phyloP scores from a whole-genome alignment of 1,140 invertebrate genomes.

The Aphidius ervi region DNA sequence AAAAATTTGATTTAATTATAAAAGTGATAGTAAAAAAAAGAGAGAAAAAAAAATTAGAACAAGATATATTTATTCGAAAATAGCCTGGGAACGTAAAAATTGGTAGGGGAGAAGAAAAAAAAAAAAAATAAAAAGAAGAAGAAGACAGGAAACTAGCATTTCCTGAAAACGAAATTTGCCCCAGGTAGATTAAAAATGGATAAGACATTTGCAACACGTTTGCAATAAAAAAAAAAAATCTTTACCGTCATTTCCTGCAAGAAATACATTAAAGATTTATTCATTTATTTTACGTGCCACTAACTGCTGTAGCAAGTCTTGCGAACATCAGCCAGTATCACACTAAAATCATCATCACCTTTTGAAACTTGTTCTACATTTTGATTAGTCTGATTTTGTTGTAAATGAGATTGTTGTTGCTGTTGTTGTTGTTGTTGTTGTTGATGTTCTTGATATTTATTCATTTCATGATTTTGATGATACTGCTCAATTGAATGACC shows the following conservation, averaged over 20 bases:
- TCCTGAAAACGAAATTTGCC: constrained; percentile 20
- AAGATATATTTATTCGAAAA: constrained; percentile 6
- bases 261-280: neutral
- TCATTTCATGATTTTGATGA: constrained; percentile 42
- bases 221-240: neutral
- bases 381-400: constrained; percentile 37
- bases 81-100: constrained; percentile 6
- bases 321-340: constrained; percentile 76
- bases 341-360: constrained; percentile 77
- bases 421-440: constrained; percentile 48
- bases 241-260: constrained; percentile 11
- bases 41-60: too few relatives aligned
- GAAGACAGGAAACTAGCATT: constrained; percentile 19
- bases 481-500: constrained; percentile 45
- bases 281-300: constrained; percentile 27
- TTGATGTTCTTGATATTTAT: constrained; percentile 51
- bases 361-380: constrained; percentile 56
- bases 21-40: too few relatives aligned
- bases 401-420: constrained; percentile 51
- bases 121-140: too few relatives aligned
- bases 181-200: neutral
- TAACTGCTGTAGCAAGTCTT: constrained; percentile 84
- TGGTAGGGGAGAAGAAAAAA: neutral
- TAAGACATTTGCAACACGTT: constrained; percentile 1
- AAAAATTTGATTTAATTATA: too few relatives aligned